Conservation (phyloP, 2,113 vertebrate species). For the Anolis sagrei region DNA sequence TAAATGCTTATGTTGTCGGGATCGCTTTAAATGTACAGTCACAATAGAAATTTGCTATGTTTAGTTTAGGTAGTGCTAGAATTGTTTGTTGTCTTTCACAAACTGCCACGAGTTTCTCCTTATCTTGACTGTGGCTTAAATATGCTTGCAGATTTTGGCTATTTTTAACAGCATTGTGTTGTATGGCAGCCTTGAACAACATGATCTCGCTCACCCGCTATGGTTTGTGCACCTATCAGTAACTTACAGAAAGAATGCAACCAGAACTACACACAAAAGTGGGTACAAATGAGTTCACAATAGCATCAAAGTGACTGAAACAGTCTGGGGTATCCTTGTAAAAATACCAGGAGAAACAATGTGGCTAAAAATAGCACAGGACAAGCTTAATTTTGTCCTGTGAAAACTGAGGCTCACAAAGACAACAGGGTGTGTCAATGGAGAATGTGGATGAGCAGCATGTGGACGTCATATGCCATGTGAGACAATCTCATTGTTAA, state of each 20-base stretch:
- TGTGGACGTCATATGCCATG: not conserved
- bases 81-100: not conserved
- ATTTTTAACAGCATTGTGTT: not conserved
- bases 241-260: not conserved
- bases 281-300: not conserved
- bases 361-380: not conserved
- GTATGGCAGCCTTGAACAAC: not conserved
- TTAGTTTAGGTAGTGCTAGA: not conserved
- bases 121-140: not conserved
- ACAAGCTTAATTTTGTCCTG: not conserved
- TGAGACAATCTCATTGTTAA: not conserved
- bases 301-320: not conserved
- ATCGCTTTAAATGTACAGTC: not conserved
- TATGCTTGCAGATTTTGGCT: not conserved
- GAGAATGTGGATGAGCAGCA: not conserved
- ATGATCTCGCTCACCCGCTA: not conserved
- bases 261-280: not conserved
- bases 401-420: not conserved
- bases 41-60: not conserved
- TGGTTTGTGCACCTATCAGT: not conserved
- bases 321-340: not conserved
- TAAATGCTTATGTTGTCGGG: not conserved
- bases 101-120: not conserved
- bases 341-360: not conserved
- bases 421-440: not conserved